Evolutionary conservation across 1,140 invertebrate genomes (phyloP).

Genomic region (Diuraphis noxia): DNA sequence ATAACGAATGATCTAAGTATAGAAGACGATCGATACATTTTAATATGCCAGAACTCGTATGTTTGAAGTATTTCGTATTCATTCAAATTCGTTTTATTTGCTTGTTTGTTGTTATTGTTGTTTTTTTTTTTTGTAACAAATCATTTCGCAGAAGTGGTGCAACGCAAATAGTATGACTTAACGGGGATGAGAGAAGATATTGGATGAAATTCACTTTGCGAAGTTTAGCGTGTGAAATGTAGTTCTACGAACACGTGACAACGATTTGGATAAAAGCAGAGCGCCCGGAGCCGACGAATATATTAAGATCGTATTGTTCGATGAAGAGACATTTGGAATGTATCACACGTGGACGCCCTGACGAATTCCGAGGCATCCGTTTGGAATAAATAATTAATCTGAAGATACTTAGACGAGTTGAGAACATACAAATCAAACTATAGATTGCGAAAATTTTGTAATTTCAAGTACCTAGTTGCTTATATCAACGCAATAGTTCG

Average conservation of each 20-base stretch:
- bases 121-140: neutral
- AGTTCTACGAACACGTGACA: neutral
- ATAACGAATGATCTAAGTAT: neutral
- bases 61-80: neutral
- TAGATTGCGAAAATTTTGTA: neutral
- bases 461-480: neutral
- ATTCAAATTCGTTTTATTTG: neutral
- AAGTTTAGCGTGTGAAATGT: neutral
- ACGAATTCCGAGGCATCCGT: neutral
- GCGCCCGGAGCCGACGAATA: neutral
- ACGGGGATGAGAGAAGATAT: neutral
- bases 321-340: neutral
- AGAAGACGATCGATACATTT: neutral
- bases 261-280: neutral
- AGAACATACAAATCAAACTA: neutral
- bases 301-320: conserved; percentile 28
- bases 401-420: neutral
- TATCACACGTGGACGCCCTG: neutral
- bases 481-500: neutral
- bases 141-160: neutral
- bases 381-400: neutral
- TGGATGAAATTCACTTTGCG: neutral
- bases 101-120: neutral
- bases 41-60: neutral
- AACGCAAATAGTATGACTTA: neutral